Percentiles rank a stretch among this genome's conserved stretches.
Conservation (phyloP, 1,140 invertebrate genomes). For the Dolichoris vasculosae region DNA sequence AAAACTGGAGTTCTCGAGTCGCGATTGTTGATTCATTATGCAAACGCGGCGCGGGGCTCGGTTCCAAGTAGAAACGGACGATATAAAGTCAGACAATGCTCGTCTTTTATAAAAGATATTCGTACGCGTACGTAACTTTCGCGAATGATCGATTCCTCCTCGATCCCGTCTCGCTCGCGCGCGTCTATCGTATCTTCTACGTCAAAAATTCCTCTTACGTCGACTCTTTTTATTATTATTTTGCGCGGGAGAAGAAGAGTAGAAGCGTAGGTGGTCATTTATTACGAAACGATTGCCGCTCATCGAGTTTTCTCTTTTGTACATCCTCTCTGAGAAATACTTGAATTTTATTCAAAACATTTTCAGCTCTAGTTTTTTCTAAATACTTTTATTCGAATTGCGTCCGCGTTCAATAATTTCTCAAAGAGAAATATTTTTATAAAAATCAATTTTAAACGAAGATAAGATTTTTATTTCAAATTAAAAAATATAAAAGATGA, state of each 20-base stretch:
- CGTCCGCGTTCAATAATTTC: too few species aligned
- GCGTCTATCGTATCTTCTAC: background rate
- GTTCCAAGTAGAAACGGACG: background rate
- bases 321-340: background rate
- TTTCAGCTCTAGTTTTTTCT: too few species aligned
- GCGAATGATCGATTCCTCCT: background rate
- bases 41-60: background rate
- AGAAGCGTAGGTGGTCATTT: background rate
- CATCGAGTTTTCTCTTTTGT: constrained; percentile 39
- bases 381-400: too few species aligned
- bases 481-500: too few species aligned
- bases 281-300: constrained; percentile 15
- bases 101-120: background rate
- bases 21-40: constrained; percentile 26
- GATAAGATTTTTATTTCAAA: too few species aligned
- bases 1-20: constrained; percentile 24
- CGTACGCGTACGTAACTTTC: background rate
- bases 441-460: too few species aligned
- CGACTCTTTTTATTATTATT: background rate
- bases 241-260: background rate
- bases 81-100: background rate
- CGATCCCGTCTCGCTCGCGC: background rate
- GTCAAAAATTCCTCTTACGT: constrained; percentile 16
- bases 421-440: too few species aligned
- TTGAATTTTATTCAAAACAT: too few species aligned